Evolutionary conservation across 2,888 invertebrate species (phyloP).

Genomic region (Oegoconia quadripuncta): DNA sequence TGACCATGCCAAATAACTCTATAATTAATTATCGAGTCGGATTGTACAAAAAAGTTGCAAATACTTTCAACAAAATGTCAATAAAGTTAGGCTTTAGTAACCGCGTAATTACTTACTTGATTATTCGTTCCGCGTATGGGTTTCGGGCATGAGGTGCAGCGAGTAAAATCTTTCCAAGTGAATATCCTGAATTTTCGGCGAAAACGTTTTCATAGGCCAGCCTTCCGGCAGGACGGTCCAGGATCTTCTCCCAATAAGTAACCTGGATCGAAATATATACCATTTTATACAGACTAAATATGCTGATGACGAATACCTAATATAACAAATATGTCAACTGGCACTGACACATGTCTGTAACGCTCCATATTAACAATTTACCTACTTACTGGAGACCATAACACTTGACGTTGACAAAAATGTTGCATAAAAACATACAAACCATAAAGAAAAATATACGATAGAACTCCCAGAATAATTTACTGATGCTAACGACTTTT

Average conservation of each 20-base stretch:
- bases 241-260: slow-evolving; percentile 91
- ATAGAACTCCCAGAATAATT: background rate
- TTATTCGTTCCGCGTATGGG: slow-evolving; percentile 87
- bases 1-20: too few relatives aligned
- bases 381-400: too few relatives aligned
- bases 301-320: too few relatives aligned
- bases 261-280: slow-evolving; percentile 73
- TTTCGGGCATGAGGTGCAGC: slow-evolving; percentile 88
- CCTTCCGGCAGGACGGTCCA: slow-evolving; percentile 90
- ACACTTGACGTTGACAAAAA: too few relatives aligned
- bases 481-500: background rate
- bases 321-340: too few relatives aligned
- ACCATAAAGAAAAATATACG: background rate
- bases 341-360: too few relatives aligned
- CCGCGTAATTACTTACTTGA: slow-evolving; percentile 70
- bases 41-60: too few relatives aligned
- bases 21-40: too few relatives aligned
- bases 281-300: too few relatives aligned
- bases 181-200: slow-evolving; percentile 80
- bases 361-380: too few relatives aligned
- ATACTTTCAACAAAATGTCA: background rate
- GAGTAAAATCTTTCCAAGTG: slow-evolving; percentile 87
- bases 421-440: background rate
- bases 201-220: slow-evolving; percentile 92
- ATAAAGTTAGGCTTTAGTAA: background rate